Evolutionary conservation across 2,797 vertebrate genomes (phyloP).

Genomic region (Onychomys torridus): DNA sequence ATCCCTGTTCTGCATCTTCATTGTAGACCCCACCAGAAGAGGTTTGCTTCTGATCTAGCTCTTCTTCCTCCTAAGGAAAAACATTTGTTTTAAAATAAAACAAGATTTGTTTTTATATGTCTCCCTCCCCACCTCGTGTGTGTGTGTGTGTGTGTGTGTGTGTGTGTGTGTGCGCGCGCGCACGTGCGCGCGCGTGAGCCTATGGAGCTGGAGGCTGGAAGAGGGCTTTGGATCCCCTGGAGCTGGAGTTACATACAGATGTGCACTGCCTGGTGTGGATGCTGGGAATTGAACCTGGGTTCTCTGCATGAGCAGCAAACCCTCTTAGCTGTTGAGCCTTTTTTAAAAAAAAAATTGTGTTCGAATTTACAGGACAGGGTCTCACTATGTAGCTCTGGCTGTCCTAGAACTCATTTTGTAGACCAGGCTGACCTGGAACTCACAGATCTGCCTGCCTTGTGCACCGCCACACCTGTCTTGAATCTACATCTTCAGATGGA

Average conservation of each 20-base stretch:
- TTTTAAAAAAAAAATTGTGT: too few species aligned
- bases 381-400: not conserved
- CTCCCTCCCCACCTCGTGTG: not conserved
- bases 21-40: not conserved
- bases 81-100: not conserved
- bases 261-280: not conserved
- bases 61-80: not conserved
- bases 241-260: not conserved
- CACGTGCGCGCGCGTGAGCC: not conserved
- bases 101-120: not conserved
- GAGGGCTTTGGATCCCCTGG: not conserved
- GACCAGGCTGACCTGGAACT: not conserved
- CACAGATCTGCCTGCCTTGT: not conserved
- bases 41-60: not conserved
- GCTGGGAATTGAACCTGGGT: not conserved
- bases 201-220: not conserved
- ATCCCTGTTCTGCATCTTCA: not conserved
- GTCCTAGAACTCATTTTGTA: not conserved
- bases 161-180: not conserved
- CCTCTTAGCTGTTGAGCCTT: not conserved
- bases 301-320: not conserved
- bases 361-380: not conserved
- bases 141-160: not conserved
- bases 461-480: not conserved
- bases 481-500: not conserved